A percentile compares a stretch with the other conserved stretches of the same genome.
Evolutionary conservation across 2,113 vertebrate species (phyloP).

Genomic region (Sylvietta virens): DNA sequence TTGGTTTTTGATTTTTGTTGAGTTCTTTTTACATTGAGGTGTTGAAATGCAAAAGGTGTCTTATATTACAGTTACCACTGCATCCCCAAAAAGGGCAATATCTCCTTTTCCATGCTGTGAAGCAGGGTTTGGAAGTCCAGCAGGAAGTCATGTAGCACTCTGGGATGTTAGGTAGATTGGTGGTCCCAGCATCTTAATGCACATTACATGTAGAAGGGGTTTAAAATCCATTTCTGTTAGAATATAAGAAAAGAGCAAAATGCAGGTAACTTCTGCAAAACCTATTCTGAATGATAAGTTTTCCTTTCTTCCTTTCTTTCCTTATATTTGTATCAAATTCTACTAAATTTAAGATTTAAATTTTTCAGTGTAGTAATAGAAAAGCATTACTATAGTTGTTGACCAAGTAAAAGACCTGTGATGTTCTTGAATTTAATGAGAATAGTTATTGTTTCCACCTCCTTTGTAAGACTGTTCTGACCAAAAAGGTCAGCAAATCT

Average conservation of each 20-base stretch:
- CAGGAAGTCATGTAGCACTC: neutral
- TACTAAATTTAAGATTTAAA: neutral
- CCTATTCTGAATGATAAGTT: neutral
- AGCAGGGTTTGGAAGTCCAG: neutral
- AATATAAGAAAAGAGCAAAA: neutral
- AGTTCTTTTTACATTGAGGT: neutral
- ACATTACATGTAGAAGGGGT: neutral
- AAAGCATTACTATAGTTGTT: neutral
- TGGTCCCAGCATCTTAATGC: neutral
- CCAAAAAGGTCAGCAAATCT: neutral
- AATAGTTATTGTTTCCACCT: neutral
- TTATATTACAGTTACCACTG: neutral
- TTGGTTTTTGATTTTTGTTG: neutral
- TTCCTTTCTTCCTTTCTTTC: neutral
- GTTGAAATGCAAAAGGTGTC: neutral
- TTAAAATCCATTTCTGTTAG: neutral
- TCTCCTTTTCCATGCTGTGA: neutral
- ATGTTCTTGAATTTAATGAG: neutral
- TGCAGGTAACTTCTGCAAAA: neutral
- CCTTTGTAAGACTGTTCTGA: neutral
- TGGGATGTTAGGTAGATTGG: neutral
- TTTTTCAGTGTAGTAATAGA: neutral
- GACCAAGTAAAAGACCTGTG: neutral
- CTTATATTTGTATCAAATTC: neutral
- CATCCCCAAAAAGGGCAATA: neutral